A percentile compares a stretch with the other conserved stretches of the same genome.
phyloP scores from a whole-genome alignment of 2,113 vertebrate species.

The Ochotona curzoniae region DNA sequence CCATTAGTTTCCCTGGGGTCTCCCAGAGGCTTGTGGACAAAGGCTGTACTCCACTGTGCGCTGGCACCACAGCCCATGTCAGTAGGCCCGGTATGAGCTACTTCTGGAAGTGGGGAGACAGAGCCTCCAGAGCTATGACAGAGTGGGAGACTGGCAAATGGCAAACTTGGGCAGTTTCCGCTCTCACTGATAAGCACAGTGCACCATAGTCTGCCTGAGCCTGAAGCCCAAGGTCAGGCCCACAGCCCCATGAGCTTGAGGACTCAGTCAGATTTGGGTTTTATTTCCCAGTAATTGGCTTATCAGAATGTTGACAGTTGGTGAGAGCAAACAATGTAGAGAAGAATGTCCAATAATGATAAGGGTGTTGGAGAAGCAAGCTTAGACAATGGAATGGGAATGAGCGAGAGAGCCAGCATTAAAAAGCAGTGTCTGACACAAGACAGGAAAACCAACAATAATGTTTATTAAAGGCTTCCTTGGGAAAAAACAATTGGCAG shows the following conservation, averaged over 20 bases:
- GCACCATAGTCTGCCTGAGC: not conserved
- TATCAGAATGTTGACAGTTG: not conserved
- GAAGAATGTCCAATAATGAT: not conserved
- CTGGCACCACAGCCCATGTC: not conserved
- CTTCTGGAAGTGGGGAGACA: not conserved
- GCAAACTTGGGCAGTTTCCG: not conserved
- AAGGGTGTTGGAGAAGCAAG: not conserved
- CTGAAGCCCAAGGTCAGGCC: too few species aligned
- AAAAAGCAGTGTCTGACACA: not conserved
- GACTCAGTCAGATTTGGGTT: not conserved
- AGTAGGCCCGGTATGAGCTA: not conserved
- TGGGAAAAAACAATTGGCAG: slow-evolving; percentile 8
- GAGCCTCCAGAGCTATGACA: not conserved
- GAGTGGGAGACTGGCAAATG: not conserved
- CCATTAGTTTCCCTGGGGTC: not conserved
- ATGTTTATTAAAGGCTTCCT: not conserved
- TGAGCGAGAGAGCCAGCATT: not conserved
- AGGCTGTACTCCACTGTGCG: rapidly evolving
- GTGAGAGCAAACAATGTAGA: not conserved
- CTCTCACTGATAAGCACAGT: not conserved
- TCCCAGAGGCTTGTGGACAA: not conserved
- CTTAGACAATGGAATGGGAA: not conserved
- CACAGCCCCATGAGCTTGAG: not conserved
- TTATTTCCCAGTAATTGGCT: slow-evolving; percentile 20
- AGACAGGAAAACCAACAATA: not conserved